Evolutionary conservation across 2,113 vertebrate species (phyloP).

Genomic region (Sapayoa aenigma): DNA sequence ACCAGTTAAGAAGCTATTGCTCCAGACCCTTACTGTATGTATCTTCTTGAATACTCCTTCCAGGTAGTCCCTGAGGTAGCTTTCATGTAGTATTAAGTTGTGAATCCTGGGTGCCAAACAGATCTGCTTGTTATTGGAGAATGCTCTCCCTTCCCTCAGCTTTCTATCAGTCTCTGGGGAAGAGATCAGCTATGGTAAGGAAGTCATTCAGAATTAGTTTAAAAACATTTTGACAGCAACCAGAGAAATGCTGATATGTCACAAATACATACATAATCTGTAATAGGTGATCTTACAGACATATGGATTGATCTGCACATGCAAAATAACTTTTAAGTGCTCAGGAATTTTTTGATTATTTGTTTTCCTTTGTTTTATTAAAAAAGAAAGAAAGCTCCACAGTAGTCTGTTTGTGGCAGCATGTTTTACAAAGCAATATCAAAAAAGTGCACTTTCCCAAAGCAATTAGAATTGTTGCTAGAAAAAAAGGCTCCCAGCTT

Average conservation of each 20-base stretch:
- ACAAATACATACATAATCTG: neutral
- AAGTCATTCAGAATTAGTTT: neutral
- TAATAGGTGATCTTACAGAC: neutral
- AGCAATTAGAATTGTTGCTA: neutral
- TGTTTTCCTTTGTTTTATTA: neutral
- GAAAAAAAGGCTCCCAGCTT: neutral
- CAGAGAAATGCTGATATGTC: neutral
- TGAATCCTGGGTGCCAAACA: neutral
- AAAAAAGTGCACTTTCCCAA: neutral
- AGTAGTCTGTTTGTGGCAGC: neutral
- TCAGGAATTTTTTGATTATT: rapidly evolving
- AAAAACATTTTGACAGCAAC: neutral
- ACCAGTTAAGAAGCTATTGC: neutral
- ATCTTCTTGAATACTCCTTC: neutral
- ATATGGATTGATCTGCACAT: neutral
- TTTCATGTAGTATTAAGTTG: neutral
- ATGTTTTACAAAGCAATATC: neutral
- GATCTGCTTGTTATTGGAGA: neutral
- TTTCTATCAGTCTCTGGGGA: neutral
- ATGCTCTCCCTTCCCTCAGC: neutral
- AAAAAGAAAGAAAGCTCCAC: no score
- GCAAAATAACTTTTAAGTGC: neutral
- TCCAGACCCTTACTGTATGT: neutral
- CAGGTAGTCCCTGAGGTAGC: neutral
- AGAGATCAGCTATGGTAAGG: neutral